Evolutionary conservation across 2,113 vertebrate species (phyloP).

Genomic region (Oceanodroma tethys): DNA sequence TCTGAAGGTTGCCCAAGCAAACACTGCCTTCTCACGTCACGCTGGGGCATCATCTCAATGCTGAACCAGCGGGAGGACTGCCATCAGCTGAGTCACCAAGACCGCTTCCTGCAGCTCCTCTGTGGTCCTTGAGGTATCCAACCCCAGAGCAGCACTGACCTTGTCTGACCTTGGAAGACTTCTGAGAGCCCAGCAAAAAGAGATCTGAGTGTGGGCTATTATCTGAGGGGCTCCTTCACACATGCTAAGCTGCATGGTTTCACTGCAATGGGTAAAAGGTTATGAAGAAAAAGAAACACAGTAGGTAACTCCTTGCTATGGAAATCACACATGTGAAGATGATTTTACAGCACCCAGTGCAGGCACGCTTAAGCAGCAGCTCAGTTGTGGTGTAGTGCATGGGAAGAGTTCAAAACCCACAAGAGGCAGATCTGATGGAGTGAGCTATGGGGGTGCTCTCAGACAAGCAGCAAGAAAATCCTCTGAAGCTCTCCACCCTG

Average conservation of each 20-base stretch:
- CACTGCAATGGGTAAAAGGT: neutral
- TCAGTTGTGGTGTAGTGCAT: neutral
- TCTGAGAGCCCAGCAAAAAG: neutral
- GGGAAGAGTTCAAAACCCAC: neutral
- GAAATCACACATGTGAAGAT: neutral
- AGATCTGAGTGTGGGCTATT: neutral
- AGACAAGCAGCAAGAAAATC: neutral
- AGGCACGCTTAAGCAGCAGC: neutral
- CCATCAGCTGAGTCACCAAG: constrained; percentile 15
- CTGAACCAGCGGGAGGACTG: neutral
- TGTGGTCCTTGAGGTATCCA: neutral
- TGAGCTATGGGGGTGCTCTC: neutral
- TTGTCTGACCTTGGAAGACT: neutral
- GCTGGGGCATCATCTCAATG: neutral
- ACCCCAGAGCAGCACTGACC: fast-evolving
- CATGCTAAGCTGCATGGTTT: neutral
- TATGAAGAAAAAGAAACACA: neutral
- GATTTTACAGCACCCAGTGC: neutral
- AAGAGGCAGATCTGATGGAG: neutral
- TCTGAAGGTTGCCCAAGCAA: neutral
- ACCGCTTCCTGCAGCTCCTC: neutral
- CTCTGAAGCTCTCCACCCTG: neutral
- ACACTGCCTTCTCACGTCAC: neutral
- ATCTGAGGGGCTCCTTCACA: neutral
- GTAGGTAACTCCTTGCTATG: neutral